Conservation (phyloP, 2,113 vertebrate species). For the Lagopus leucura region DNA sequence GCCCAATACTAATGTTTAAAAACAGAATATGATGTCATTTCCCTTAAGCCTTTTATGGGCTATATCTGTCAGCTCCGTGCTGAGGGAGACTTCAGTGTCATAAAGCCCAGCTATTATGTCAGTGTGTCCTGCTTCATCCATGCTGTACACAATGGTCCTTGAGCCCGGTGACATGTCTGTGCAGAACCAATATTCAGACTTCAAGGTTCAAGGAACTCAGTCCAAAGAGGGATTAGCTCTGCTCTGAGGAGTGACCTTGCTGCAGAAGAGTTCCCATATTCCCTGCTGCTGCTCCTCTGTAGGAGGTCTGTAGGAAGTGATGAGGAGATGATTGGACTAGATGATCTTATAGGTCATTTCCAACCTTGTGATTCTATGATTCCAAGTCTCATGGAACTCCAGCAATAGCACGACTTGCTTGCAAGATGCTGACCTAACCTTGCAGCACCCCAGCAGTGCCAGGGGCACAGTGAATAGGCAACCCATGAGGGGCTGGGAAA, state of each 20-base stretch:
- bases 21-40: conserved; percentile 47
- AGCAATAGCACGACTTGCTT: background rate
- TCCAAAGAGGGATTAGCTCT: fast-evolving
- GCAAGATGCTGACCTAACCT: background rate
- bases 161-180: background rate
- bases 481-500: background rate
- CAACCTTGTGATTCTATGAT: too few species aligned
- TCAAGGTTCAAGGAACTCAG: background rate
- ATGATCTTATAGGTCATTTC: too few species aligned
- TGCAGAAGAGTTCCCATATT: background rate
- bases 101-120: background rate
- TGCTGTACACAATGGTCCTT: background rate
- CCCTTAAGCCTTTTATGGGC: conserved; percentile 9
- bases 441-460: fast-evolving
- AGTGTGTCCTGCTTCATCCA: background rate
- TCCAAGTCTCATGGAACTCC: fast-evolving
- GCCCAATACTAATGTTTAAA: conserved; percentile 22
- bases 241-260: background rate
- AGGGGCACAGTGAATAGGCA: fast-evolving
- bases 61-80: conserved; percentile 22
- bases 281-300: background rate
- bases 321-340: too few species aligned
- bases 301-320: background rate
- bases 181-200: background rate
- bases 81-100: background rate